Percentiles rank a stretch among this genome's conserved stretches.
Evolutionary conservation across 2,113 vertebrate species (phyloP).

Genomic region (Phyllostomus hastatus): DNA sequence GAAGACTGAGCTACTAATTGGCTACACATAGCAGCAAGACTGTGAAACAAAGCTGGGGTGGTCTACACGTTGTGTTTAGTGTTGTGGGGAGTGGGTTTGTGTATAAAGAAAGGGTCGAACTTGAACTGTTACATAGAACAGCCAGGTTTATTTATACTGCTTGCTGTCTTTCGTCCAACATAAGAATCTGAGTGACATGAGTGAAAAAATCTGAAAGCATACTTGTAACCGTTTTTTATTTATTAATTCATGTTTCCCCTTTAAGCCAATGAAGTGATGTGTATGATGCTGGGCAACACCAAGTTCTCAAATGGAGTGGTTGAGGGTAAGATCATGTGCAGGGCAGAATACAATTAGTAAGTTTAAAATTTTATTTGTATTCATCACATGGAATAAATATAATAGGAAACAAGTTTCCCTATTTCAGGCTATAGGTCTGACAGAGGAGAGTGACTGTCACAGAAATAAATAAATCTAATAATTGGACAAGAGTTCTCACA

Average conservation of each 20-base stretch:
- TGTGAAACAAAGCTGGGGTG: background rate
- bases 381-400: background rate
- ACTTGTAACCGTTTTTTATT: background rate
- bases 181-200: background rate
- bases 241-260: background rate
- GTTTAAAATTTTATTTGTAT: background rate
- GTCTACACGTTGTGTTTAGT: background rate
- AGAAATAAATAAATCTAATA: background rate
- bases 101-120: background rate
- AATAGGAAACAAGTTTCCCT: background rate
- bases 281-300: background rate
- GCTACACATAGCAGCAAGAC: background rate
- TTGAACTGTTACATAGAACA: background rate
- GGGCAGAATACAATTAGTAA: background rate
- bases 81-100: background rate
- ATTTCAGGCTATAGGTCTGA: background rate
- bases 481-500: background rate
- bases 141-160: background rate
- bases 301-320: background rate
- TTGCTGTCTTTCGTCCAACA: background rate
- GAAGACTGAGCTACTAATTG: background rate
- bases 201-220: background rate
- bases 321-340: background rate
- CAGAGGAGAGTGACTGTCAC: background rate
- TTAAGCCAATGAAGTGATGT: background rate